Evolutionary conservation across 2,797 vertebrate species (phyloP).

Genomic region (Acipenser ruthenus): DNA sequence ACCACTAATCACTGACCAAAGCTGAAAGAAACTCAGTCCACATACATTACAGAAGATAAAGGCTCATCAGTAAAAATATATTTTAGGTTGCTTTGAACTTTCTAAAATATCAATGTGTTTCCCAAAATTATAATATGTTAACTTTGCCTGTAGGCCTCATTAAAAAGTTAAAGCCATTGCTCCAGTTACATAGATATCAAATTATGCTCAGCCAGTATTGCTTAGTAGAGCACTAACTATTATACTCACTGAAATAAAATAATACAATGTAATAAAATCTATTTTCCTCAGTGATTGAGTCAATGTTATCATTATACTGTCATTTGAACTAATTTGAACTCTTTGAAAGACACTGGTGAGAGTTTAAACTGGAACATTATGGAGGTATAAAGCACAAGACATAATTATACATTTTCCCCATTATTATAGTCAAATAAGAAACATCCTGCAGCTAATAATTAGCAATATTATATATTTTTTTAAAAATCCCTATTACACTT

Average conservation of each 20-base stretch:
- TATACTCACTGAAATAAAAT: too few relatives aligned
- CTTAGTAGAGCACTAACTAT: too few relatives aligned
- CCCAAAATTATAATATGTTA: constrained; percentile 14
- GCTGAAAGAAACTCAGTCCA: constrained; percentile 5
- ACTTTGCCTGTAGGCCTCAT: constrained; percentile 8
- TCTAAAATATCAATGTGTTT: constrained; percentile 9
- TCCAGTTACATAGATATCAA: not conserved
- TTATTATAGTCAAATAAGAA: too few relatives aligned
- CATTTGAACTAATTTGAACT: too few relatives aligned
- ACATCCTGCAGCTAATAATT: too few relatives aligned
- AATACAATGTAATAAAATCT: not conserved
- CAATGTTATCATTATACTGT: constrained; percentile 6
- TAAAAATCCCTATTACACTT: constrained; percentile 32
- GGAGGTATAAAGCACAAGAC: too few relatives aligned
- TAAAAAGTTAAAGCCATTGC: constrained; percentile 3
- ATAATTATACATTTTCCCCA: too few relatives aligned
- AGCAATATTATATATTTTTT: constrained; percentile 26
- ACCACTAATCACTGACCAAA: constrained; percentile 9
- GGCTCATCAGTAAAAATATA: not conserved
- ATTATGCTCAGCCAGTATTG: constrained; percentile 2
- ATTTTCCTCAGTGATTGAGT: not conserved
- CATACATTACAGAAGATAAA: constrained; percentile 14
- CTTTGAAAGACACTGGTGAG: too few relatives aligned
- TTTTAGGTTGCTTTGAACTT: constrained; percentile 20
- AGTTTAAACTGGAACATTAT: too few relatives aligned